phyloP scores from a whole-genome alignment of 2,113 vertebrate species.

The Caloenas nicobarica region DNA sequence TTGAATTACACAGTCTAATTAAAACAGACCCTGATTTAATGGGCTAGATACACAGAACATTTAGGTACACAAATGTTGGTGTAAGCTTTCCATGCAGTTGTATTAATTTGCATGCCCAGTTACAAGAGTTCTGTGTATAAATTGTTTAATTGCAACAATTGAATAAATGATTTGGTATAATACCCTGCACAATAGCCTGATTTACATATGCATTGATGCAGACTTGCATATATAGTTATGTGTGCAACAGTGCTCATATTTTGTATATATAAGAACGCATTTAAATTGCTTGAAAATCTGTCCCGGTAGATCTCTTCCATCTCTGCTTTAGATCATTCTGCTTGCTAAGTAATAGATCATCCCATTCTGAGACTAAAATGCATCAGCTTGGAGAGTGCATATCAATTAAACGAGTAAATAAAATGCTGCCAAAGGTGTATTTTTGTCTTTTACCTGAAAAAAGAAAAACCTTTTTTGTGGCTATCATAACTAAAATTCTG shows the following conservation, averaged over 20 bases:
- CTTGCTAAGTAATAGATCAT: constrained; percentile 56
- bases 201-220: constrained; percentile 32
- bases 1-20: constrained; percentile 34
- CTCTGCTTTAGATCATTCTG: constrained; percentile 39
- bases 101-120: constrained; percentile 45
- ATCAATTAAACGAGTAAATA: constrained; percentile 63
- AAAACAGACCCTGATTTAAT: constrained; percentile 41
- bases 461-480: background rate
- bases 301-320: constrained; percentile 46
- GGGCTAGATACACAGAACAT: constrained; percentile 12
- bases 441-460: constrained; percentile 9
- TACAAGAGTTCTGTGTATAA: constrained; percentile 30
- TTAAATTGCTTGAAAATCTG: constrained; percentile 51
- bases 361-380: background rate
- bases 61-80: constrained; percentile 34
- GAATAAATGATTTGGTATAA: constrained; percentile 42
- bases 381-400: background rate
- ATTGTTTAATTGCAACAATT: constrained; percentile 57
- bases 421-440: constrained; percentile 41
- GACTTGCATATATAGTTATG: constrained; percentile 31
- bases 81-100: constrained; percentile 26
- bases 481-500: background rate
- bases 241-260: constrained; percentile 4
- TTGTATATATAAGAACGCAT: constrained; percentile 25
- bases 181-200: constrained; percentile 33